Conservation (phyloP, 2,113 vertebrate species). For the Arvicanthis niloticus region DNA sequence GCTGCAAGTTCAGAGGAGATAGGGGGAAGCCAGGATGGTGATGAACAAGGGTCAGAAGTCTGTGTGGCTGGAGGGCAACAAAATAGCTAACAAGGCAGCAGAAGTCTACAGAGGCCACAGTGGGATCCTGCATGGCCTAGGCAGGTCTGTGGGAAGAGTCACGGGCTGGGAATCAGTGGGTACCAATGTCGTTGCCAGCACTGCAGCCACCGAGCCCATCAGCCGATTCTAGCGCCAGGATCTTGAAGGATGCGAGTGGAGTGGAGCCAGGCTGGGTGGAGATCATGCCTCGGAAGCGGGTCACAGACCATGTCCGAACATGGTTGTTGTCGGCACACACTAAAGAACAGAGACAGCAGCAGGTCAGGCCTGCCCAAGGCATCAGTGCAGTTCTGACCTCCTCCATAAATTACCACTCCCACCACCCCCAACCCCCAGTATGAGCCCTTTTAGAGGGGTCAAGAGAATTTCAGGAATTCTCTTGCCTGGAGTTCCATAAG, state of each 20-base stretch:
- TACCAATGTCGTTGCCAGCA: conserved; percentile 93
- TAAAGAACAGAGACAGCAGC: conserved; percentile 57
- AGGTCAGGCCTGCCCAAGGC: not conserved
- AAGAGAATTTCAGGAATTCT: not conserved
- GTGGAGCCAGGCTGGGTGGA: conserved; percentile 96
- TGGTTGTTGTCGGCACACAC: conserved; percentile 97
- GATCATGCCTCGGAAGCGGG: conserved; percentile 95
- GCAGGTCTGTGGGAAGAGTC: not conserved
- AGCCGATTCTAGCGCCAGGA: conserved; percentile 92
- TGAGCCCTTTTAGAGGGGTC: not conserved
- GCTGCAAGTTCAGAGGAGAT: not conserved
- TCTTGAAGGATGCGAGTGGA: conserved; percentile 94
- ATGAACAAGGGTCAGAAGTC: not conserved
- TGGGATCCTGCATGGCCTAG: not conserved
- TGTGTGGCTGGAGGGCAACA: not conserved
- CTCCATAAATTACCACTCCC: too few species aligned
- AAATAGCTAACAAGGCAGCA: not conserved
- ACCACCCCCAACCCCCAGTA: not conserved
- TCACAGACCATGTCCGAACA: conserved; percentile 95
- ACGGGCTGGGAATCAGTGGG: not conserved
- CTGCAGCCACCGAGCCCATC: conserved; percentile 92
- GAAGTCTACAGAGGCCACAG: not conserved
- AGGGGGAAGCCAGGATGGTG: not conserved
- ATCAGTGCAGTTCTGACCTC: fast-evolving
- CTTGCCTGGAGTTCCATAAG: not conserved